Base-by-base conservation (phyloP, 2,113 vertebrate genomes). In the Vanacampus margaritifer region DNA sequence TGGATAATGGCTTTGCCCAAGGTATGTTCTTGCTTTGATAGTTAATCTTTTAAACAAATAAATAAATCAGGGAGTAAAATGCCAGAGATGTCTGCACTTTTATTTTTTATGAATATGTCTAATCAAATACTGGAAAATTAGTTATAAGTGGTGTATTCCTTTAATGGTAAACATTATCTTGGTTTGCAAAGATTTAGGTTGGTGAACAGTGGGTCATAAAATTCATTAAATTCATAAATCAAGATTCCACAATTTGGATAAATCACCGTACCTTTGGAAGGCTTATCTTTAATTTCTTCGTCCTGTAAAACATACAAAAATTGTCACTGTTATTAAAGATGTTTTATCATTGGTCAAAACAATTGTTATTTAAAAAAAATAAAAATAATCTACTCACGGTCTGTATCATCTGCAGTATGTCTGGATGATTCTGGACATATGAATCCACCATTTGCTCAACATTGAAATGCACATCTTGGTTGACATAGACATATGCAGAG, bases 391-490 rank as follows among this genome's bases (percentile, higher is more conserved):
- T 51, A 36, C 77, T 75, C 54, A 93, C 92, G 65, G 54, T 86
- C 45, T 86, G 85, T 66, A 93, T 79, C 60, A 91, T 26, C 71
- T 84, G 77, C 68, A 93, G 64, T 24, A 92, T 89, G 62, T 92
- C 92, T 1, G 91, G 90, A 72, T 92, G 89, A 65, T 87, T 91
- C 59, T 89, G 84, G 45, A 85, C 84, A 50, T 91, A 93, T 0
- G 87, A 84, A 3, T 91, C 91, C 59, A 92, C 92, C 90, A 93
- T 91, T 50, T 91, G 85, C 36, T 93, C 91, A 3, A 91, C 85
- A 68, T 53, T 92, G 76, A 92, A 89, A 74, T 92, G 91, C 64
- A 93, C 92, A 11, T 93, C 92, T 74, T 93, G 92, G 83, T 93
- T 93, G 23, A 93, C 89, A 4, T 87, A 93, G 53, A 93, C 79